These are phyloP conservation scores for Serilophus lunatus DNA, from an alignment of 2,113 vertebrate species.

Conservation along the genomic window DNA sequence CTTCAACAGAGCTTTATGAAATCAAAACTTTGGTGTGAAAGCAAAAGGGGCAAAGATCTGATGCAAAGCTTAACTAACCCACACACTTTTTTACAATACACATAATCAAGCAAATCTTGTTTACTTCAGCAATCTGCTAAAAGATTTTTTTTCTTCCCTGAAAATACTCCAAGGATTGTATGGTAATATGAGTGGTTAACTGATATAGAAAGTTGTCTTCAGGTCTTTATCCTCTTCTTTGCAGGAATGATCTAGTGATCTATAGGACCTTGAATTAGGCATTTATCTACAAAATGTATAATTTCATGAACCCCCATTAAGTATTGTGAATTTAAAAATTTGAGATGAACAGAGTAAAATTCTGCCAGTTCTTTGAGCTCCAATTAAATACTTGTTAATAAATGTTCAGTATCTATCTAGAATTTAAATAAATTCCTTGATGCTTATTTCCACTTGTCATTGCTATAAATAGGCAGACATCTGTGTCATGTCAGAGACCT, in stretches of 20 bases:
- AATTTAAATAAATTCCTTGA: slow-evolving; percentile 27
- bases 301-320: slow-evolving; percentile 47
- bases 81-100: neutral
- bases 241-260: neutral
- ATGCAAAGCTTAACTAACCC: neutral
- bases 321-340: slow-evolving; percentile 29
- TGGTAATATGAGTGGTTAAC: neutral
- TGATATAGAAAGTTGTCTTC: neutral
- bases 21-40: neutral
- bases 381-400: slow-evolving; percentile 45
- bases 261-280: slow-evolving; percentile 43
- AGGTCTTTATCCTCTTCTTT: neutral
- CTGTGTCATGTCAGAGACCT: neutral
- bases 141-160: neutral
- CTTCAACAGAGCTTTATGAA: neutral
- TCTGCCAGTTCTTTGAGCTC: slow-evolving; percentile 13
- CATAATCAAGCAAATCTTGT: neutral
- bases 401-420: neutral
- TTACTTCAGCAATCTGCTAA: neutral
- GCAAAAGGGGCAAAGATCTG: neutral
- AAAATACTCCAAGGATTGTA: neutral
- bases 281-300: slow-evolving; percentile 40
- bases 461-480: neutral
- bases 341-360: slow-evolving; percentile 45
- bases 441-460: neutral